Evolutionary conservation across 1,140 invertebrate genomes (phyloP), one percentile per base, ranked within the genome.

Genomic region (Drosophila sucinea): DNA sequence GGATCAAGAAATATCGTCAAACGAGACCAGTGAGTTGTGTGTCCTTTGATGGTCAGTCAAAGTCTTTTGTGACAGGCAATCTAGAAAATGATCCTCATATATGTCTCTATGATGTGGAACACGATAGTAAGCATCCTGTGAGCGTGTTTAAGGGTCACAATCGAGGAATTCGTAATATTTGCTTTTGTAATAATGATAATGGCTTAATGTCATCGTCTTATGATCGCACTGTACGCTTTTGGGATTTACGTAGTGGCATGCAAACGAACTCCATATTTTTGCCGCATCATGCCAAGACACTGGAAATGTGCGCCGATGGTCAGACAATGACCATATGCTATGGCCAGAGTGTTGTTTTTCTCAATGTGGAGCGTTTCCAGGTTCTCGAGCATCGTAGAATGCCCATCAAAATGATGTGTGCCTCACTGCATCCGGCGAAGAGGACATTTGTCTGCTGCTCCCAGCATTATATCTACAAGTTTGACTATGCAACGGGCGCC

Each of bases 401-500:
- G 51, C 96, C 97, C 2, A 96, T 96, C 6, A 95, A 96, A 81
- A 95, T 98, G 8, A 96, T 96, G 90, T 97, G 97, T n/a, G 98
- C 97, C 0, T 98, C 98, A 17, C 92, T 99, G 32, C 96, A 98
- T 93, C 97, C 97, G 0, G 95, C 96, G 63, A 96, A 97, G 73
- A 95, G 95, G 51, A 95, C 97, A 54, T 99, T 98, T 93, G 97
- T 99, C 1, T 98, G 97, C 89, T 98, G 97, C 7, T 97, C 98
- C 90, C 97, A 99, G 92, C 96, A 98, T 62, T 98, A 97, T 92
- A 96, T 99, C 93, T 99, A 99, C 93, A 99, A 99, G 93, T 98
- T 96, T 92, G 97, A 99, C 92, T 99, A 97, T 85, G 94, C 94
- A 35, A 97, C 96, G 23, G 97, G 97, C 1, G 4, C 25, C 0